Base-by-base conservation (phyloP, 2,888 invertebrate species). In the Cenopis cana region DNA sequence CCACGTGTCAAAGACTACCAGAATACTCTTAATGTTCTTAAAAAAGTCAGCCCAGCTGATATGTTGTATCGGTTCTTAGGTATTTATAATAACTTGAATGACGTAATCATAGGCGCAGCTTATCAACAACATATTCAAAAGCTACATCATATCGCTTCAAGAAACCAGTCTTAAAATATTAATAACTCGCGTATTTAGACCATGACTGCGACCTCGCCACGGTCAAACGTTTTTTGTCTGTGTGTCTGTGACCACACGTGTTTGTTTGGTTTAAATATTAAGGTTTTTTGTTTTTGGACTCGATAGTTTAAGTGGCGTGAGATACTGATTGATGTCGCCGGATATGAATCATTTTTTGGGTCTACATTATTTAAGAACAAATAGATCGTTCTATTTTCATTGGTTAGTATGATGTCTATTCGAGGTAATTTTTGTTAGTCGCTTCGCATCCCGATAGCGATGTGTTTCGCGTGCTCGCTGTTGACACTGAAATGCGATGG, bases 191-290 rank as follows among this genome's bases (percentile, higher is more conserved):
- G 68, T 76, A 76, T 78, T 76, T 77, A 73, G 76, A 74, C 73
- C 75, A 74, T 78, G 78, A 76, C 77, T 73, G 49, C 64, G 75
- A 73, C 82, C 83, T 84, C 83, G 83, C 77, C 78, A 80, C 78
- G 81, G 81, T 79, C 80, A 80, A 67, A 71, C 49, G 66, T 75
- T 82, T 82, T 80, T 79, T 79, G 75, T 77, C 55, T 76, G 75
- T 78, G 78, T 77, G 76, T 71, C 60, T 54, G 62, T 60, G 60
- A 57, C 54, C 66, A 69, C 73, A 73, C 75, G 72, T 73, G 69
- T 60, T 49, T 64, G 61, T 64, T 57, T 68, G 73, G 54, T 65
- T 50, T 38, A 68, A 54, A 60, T 46, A 49, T 52, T 33, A 56
- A 56, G 46, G 29, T 14, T 54, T 65, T 65, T 54, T 54, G 18